A percentile compares a stretch with the other conserved stretches of the same genome.
These are phyloP conservation scores for Furcifer pardalis DNA, from an alignment of 2,797 vertebrate species.

Conservation along the genomic window DNA sequence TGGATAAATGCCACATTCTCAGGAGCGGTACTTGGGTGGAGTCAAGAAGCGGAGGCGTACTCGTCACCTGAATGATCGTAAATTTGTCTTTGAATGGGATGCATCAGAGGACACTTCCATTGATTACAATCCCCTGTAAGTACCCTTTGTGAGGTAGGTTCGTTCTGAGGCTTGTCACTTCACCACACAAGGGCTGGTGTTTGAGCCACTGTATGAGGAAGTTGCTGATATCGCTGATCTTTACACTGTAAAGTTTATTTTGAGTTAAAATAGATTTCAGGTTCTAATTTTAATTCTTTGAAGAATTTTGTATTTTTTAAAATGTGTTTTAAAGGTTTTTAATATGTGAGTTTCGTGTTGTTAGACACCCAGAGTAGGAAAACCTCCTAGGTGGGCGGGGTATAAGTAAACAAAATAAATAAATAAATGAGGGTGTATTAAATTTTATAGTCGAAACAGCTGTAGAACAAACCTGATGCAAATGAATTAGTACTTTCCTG, in stretches of 20 bases:
- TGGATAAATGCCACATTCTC: background rate
- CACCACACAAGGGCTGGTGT: background rate
- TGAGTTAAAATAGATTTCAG: background rate
- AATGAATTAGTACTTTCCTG: too few relatives aligned
- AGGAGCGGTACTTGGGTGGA: constrained; percentile 96
- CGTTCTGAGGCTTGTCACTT: background rate
- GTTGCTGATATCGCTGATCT: background rate
- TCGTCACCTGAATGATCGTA: constrained; percentile 95
- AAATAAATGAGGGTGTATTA: too few relatives aligned
- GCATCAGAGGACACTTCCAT: constrained; percentile 95
- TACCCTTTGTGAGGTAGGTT: background rate
- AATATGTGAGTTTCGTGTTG: too few relatives aligned
- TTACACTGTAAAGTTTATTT: background rate
- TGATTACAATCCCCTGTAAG: constrained; percentile 97
- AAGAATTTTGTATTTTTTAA: too few relatives aligned
- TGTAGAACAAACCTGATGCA: too few relatives aligned
- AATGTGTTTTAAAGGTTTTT: too few relatives aligned
- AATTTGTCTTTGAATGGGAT: constrained; percentile 99
- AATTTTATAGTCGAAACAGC: too few relatives aligned
- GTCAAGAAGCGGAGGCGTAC: constrained; percentile 95
- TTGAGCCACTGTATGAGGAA: background rate
- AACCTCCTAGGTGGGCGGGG: too few relatives aligned
- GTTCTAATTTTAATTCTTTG: background rate
- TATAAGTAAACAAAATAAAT: too few relatives aligned
- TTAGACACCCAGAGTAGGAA: too few relatives aligned